A percentile compares a stretch with the other conserved stretches of the same genome.
phyloP scores from a whole-genome alignment of 2,888 invertebrate species.

The Pandemis corylana region DNA sequence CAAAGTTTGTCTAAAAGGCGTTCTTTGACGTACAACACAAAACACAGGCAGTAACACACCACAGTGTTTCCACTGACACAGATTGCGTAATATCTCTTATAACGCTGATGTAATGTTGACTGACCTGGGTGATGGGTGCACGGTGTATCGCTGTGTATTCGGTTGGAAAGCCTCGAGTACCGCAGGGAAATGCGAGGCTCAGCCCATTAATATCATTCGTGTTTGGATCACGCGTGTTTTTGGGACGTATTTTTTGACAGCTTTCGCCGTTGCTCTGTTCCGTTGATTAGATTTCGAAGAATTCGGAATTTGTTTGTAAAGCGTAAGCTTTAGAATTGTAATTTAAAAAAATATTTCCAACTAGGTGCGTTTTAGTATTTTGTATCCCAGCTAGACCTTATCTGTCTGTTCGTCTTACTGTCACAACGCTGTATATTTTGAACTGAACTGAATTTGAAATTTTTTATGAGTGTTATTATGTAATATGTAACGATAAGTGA shows the following conservation, averaged over 20 bases:
- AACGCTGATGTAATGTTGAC: conserved; percentile 36
- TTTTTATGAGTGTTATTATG: no score
- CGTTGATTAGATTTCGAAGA: conserved; percentile 51
- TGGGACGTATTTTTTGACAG: conserved; percentile 55
- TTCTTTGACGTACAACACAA: background rate
- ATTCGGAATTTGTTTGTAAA: conserved; percentile 20
- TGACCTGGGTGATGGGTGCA: conserved; percentile 30
- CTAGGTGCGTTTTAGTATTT: background rate
- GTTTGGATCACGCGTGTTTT: conserved; percentile 66
- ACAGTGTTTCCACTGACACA: conserved; percentile 6
- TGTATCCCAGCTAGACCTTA: no score
- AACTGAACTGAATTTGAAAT: no score
- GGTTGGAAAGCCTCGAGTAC: conserved; percentile 32
- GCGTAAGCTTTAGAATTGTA: background rate
- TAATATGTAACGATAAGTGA: no score
- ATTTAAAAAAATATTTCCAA: background rate
- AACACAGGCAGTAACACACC: background rate
- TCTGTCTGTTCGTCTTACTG: no score
- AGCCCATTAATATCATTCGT: conserved; percentile 68
- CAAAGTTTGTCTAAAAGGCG: background rate
- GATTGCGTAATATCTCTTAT: conserved; percentile 17
- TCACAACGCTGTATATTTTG: no score
- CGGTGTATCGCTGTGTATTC: conserved; percentile 33
- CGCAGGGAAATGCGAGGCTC: conserved; percentile 41
- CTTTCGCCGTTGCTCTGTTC: conserved; percentile 51